These are phyloP conservation scores for Babyrousa celebensis DNA, from an alignment of 2,797 vertebrate genomes.

Conservation along the genomic window DNA sequence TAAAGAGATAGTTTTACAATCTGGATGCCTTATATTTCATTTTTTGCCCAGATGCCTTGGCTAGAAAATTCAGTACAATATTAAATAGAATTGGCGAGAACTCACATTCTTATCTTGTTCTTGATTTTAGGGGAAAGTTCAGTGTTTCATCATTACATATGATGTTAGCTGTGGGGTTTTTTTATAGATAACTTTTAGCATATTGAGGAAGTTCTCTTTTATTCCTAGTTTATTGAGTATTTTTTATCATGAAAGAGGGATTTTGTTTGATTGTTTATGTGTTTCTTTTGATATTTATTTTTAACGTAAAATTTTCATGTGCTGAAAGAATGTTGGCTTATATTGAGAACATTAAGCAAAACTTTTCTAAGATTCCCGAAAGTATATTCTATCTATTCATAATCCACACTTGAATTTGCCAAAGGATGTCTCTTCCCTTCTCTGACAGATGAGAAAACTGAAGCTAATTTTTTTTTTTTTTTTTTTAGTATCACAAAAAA, in stretches of 20 bases:
- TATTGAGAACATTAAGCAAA: neutral
- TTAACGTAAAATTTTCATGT: constrained; percentile 54
- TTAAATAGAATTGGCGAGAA: constrained; percentile 1
- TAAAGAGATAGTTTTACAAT: neutral
- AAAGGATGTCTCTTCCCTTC: neutral
- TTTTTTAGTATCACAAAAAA: neutral
- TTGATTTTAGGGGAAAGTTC: constrained; percentile 23
- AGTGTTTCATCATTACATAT: constrained; percentile 16
- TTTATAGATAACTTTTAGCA: constrained; percentile 11
- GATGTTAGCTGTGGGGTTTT: neutral
- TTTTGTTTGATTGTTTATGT: neutral
- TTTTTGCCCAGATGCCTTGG: neutral
- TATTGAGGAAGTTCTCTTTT: neutral
- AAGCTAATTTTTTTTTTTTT: neutral
- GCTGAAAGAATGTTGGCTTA: neutral
- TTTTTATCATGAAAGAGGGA: neutral
- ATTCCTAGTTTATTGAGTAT: neutral
- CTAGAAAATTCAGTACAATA: neutral
- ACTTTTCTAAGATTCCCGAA: constrained; percentile 39
- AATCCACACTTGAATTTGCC: neutral
- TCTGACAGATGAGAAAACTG: constrained; percentile 28
- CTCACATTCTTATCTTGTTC: constrained; percentile 18
- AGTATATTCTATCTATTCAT: neutral
- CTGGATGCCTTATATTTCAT: neutral
- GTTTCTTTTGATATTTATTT: constrained; percentile 46